Conservation (phyloP, 2,888 invertebrate genomes). For the Xylota sylvarum region DNA sequence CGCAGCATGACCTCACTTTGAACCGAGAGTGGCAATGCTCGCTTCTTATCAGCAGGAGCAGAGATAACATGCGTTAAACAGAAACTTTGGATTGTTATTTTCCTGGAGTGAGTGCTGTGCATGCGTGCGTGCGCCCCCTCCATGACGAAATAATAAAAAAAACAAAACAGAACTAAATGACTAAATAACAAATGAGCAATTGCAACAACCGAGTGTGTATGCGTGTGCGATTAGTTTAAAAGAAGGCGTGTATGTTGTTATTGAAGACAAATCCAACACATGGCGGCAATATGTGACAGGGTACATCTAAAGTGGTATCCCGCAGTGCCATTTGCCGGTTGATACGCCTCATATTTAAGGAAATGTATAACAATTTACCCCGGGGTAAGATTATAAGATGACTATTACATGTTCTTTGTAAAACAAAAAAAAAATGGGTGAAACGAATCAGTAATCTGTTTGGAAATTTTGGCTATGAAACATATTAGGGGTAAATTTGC, state of each 20-base stretch:
- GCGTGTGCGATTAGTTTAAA: conserved; percentile 35
- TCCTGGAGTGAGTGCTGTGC: conserved; percentile 7
- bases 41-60: conserved; percentile 55
- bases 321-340: conserved; percentile 42
- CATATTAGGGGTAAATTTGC: not conserved
- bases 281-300: conserved; percentile 36
- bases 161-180: not conserved
- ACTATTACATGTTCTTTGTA: conserved; percentile 4
- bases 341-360: conserved; percentile 29
- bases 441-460: not conserved
- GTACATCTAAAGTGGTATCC: conserved; percentile 44
- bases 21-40: conserved; percentile 41
- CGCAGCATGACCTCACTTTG: conserved; percentile 63
- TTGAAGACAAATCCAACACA: conserved; percentile 38
- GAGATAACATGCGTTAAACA: conserved; percentile 55
- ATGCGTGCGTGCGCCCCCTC: conserved; percentile 29
- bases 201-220: not conserved
- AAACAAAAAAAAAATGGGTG: conserved; percentile 9
- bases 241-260: conserved; percentile 56
- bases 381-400: not conserved
- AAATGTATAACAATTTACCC: conserved; percentile 25
- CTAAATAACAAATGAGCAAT: conserved; percentile 44
- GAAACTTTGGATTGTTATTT: conserved; percentile 35
- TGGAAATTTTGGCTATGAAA: not conserved
- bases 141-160: conserved; percentile 1